Base-by-base conservation (phyloP, 1,140 invertebrate species). In the Metopolophium dirhodum region DNA sequence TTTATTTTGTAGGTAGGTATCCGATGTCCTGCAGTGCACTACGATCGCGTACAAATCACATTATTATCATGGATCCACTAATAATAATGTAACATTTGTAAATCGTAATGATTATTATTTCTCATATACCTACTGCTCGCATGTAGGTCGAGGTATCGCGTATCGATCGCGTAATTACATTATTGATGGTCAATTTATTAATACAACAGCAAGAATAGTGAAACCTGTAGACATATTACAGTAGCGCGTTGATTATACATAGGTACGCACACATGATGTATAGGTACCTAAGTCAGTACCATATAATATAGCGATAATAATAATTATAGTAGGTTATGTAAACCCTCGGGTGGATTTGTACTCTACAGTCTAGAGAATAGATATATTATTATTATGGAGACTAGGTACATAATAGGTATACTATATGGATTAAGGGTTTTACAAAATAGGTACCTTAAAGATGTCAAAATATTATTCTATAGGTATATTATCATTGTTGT, bases 131-230 rank as follows among this genome's bases (percentile, higher is more conserved):
- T 54, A 47, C 68, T 20, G 90, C 20, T 30, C 14, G n/a, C 90
- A 92, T 92, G 47, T 92, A 92, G 90, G 90, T 92, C 90, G 77
- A 83, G 90, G 90, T 92, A 92, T 45, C 54, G 89, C 45, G 90
- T 92, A 92, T 45, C 54, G 89, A 68, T 61, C 89, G 54, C 37
- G 26, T 49, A 41, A 68, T 68, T 68, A n/a, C 89, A 61, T 68
- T 57, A 61, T 68, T 68, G 89, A 61, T 22, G 89, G 37, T 41
- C 89, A 45, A 68, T 68, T 41, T 35, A 41, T 35, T 35, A 22
- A 35, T 54, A 61, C 88, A n/a, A 45, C 37, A n/a, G 54, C 54
- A 30, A 37, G 41, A 89, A 89, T 49, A 51, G 45, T 87, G 49
- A 87, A 87, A 85, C 37, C 41, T 41, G 41, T 41, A 85, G 37